These are phyloP conservation scores for Oryzias melastigma DNA, from an alignment of 2,113 vertebrate genomes.

Conservation along the genomic window DNA sequence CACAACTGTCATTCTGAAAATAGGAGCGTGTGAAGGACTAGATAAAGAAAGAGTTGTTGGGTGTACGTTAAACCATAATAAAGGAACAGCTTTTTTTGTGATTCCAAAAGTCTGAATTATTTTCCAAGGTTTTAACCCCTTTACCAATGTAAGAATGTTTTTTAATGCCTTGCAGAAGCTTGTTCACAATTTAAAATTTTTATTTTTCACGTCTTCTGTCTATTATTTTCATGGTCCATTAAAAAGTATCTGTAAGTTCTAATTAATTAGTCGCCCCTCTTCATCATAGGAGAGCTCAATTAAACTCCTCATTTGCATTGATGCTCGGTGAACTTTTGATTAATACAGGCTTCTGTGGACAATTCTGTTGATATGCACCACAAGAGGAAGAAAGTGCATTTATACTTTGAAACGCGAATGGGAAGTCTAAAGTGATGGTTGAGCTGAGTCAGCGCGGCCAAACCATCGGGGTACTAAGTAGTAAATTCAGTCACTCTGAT, in stretches of 20 bases:
- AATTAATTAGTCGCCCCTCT: conserved; percentile 74
- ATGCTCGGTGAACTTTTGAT: conserved; percentile 59
- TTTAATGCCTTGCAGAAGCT: conserved; percentile 3
- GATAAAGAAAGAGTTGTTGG: too few relatives aligned
- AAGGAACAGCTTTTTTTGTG: too few relatives aligned
- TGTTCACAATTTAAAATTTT: conserved; percentile 42
- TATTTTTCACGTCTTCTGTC: conserved; percentile 35
- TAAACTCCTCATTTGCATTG: conserved; percentile 66
- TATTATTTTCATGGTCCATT: conserved; percentile 43
- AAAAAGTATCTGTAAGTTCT: conserved; percentile 58
- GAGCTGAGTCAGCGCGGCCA: conserved; percentile 22
- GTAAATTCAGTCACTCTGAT: conserved; percentile 35
- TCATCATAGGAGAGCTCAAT: conserved; percentile 66
- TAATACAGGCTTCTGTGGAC: conserved; percentile 64
- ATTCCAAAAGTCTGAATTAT: too few relatives aligned
- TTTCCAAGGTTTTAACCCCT: too few relatives aligned
- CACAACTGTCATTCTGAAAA: too few relatives aligned
- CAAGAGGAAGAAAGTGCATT: conserved; percentile 40
- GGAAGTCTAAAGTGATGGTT: conserved; percentile 36
- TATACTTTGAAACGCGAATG: conserved; percentile 37
- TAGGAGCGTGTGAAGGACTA: too few relatives aligned
- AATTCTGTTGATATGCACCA: conserved; percentile 52
- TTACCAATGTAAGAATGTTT: too few relatives aligned
- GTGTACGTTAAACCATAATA: too few relatives aligned
- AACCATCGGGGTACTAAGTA: conserved; percentile 22